Evolutionary conservation across 92 coral and sea anemone species (phyloP), one percentile per base, ranked within the genome.

Genomic region (Plumapathes pennacea): DNA sequence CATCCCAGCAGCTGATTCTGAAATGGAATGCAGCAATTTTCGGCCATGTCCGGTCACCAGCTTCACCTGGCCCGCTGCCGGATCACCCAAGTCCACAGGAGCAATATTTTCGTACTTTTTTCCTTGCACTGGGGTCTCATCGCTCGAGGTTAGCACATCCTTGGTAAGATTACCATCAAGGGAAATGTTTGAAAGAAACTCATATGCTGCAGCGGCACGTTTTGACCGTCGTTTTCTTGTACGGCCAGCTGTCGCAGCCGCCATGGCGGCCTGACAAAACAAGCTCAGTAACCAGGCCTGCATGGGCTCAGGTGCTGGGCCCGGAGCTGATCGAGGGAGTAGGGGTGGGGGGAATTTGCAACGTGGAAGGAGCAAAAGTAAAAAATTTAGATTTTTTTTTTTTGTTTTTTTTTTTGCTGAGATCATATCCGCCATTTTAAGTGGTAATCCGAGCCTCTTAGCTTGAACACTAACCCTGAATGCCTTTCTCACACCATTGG

Each of bases 111-210:
- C 62, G 0, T 40, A 38, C 14, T 57, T 68, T 21, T 28, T 23
- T 4, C 23, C 61, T 14, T 1, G 49, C 28, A 43, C 72, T 44
- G 32, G n/a, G n/a, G n/a, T n/a, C n/a, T 49, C 55, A 7, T 25
- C 14, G 7, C 19, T 6, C 2, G 52, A 63, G 6, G 47, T 57
- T 4, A 36, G 47, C 14, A 67, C 48, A 41, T 76, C 82, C 49
- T 60, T 22, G 13, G 49, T 46, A 42, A 84, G 30, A 22, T 83
- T 88, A 15, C 99, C 99, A 66, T 94, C 99, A 3, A 94, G 81
- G 5, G 99, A 94, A 50, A 94, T 94, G 20, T 71, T 83, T 25
- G 99, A 84, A 5, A 94, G 91, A 57, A 94, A 94, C 11, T 90
- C 71, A 58, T 88, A 86, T 21, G 99, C 99, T 26, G 90, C 74